Conservation (phyloP, 2,888 invertebrate species). For the Muscina levida region DNA sequence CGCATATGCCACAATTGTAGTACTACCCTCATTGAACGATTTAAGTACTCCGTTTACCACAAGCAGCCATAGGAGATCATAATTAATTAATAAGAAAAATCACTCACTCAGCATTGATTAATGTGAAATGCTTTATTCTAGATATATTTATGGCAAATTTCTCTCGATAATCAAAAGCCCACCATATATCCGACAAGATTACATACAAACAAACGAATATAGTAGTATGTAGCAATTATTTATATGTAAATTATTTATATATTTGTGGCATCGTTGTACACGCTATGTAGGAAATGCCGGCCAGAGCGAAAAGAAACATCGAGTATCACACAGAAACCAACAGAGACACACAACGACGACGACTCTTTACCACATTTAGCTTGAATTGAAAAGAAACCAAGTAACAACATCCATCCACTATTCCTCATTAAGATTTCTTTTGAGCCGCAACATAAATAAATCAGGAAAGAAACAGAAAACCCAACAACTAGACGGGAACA, state of each 20-base stretch:
- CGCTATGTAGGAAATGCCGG: neutral
- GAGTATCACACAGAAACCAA: too few relatives aligned
- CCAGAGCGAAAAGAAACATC: slow-evolving; percentile 17
- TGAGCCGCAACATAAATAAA: slow-evolving; percentile 26
- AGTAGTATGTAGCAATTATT: too few relatives aligned
- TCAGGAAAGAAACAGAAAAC: neutral
- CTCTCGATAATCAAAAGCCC: slow-evolving; percentile 46
- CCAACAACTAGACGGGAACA: slow-evolving; percentile 20
- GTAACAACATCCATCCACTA: slow-evolving; percentile 3
- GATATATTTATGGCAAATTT: slow-evolving; percentile 46
- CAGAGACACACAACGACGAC: too few relatives aligned
- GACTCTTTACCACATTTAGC: too few relatives aligned
- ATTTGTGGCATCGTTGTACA: too few relatives aligned
- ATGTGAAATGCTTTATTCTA: slow-evolving; percentile 13
- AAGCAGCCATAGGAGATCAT: too few relatives aligned
- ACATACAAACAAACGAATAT: too few relatives aligned
- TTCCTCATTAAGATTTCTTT: slow-evolving; percentile 20
- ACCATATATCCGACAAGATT: slow-evolving; percentile 3
- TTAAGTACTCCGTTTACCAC: too few relatives aligned
- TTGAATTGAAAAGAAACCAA: neutral
- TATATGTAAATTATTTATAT: too few relatives aligned
- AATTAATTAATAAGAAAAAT: neutral
- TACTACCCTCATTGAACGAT: too few relatives aligned
- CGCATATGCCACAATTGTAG: too few relatives aligned
- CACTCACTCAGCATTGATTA: slow-evolving; percentile 6